Percentiles rank a stretch among this genome's conserved stretches.
phyloP scores from a whole-genome alignment of 1,140 invertebrate genomes.

The Trichogramma pretiosum region DNA sequence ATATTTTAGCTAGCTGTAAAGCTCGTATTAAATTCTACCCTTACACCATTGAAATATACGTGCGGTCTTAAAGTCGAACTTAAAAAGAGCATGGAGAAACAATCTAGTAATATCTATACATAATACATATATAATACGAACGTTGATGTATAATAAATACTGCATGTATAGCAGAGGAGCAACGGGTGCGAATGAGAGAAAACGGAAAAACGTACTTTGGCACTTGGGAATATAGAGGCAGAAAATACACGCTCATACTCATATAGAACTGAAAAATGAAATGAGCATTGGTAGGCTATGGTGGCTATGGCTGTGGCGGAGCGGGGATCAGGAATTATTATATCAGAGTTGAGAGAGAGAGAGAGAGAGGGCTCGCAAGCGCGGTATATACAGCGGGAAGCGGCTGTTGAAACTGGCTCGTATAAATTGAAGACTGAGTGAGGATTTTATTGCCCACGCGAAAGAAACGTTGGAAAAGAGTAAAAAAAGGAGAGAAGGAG shows the following conservation, averaged over 20 bases:
- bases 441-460: no score
- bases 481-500: neutral
- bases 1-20: no score
- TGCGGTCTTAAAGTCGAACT: no score
- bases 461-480: constrained; percentile 10
- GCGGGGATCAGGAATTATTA: constrained; percentile 42
- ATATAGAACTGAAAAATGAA: no score
- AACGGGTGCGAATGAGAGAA: constrained; percentile 12
- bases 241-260: no score
- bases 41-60: no score
- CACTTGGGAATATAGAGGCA: constrained; percentile 19
- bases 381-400: no score
- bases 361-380: constrained; percentile 18
- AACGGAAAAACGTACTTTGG: neutral
- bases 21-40: no score
- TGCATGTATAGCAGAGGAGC: constrained; percentile 2
- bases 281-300: constrained; percentile 46
- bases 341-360: constrained; percentile 27
- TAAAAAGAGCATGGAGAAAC: constrained; percentile 8
- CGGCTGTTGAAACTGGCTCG: no score
- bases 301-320: constrained; percentile 10
- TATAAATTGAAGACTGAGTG: constrained; percentile 33
- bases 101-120: constrained; percentile 17
- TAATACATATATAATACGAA: no score
- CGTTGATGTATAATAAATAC: no score